Conservation (phyloP, 2,888 invertebrate species). For the Formica aserva region DNA sequence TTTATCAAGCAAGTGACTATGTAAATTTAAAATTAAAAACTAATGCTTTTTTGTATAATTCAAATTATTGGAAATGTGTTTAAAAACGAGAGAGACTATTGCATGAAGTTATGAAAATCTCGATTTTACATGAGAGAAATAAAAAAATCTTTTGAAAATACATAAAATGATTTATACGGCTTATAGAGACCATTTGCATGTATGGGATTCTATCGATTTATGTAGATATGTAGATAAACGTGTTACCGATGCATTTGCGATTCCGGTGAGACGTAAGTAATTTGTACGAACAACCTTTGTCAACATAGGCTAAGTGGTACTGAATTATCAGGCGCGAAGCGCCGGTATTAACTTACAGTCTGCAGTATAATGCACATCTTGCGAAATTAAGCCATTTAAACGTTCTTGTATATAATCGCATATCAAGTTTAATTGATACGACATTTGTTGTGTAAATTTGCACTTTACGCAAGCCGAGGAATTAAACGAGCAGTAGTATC, state of each 20-base stretch:
- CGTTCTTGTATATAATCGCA: slow-evolving; percentile 19
- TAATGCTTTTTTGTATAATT: background rate
- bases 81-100: background rate
- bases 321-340: slow-evolving; percentile 29
- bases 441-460: slow-evolving; percentile 33
- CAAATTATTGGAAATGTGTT: background rate
- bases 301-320: slow-evolving; percentile 42
- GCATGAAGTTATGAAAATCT: background rate
- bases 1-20: background rate
- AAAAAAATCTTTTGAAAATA: slow-evolving; percentile 13
- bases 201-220: slow-evolving; percentile 16
- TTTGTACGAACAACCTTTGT: slow-evolving; percentile 48
- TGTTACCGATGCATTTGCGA: slow-evolving; percentile 44
- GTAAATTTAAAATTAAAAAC: background rate
- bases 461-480: slow-evolving; percentile 17
- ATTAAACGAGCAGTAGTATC: slow-evolving; percentile 17
- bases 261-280: slow-evolving; percentile 42
- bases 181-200: slow-evolving; percentile 6
- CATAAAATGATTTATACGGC: slow-evolving; percentile 17
- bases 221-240: slow-evolving; percentile 25
- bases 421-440: slow-evolving; percentile 31
- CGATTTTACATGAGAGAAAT: background rate
- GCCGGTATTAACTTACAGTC: slow-evolving; percentile 38
- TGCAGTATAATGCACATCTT: slow-evolving; percentile 40
- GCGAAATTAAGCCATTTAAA: slow-evolving; percentile 43